Conservation (phyloP, 2,888 invertebrate genomes). For the Pherbina coryleti region DNA sequence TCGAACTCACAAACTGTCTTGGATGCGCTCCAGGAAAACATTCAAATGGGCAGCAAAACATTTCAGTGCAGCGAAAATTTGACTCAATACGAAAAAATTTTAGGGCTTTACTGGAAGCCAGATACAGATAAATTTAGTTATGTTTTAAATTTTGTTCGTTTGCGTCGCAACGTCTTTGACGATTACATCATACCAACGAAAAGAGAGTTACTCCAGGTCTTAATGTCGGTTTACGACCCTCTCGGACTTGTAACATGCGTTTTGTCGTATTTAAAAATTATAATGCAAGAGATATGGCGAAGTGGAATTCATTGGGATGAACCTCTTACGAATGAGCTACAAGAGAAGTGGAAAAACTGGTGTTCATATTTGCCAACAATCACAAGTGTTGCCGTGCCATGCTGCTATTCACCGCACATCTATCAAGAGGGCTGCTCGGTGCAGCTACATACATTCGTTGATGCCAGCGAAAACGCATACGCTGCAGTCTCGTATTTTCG, state of each 20-base stretch:
- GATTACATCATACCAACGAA: neutral
- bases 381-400: constrained; percentile 33
- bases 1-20: too few species aligned
- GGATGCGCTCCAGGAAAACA: neutral
- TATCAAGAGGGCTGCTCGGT: neutral
- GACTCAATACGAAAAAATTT: neutral
- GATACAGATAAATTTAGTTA: neutral
- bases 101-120: neutral
- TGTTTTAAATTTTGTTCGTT: neutral
- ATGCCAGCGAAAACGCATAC: neutral
- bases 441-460: neutral
- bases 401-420: constrained; percentile 38
- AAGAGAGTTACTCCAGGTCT: neutral
- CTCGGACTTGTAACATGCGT: neutral
- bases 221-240: neutral
- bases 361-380: constrained; percentile 38
- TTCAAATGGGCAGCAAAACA: neutral
- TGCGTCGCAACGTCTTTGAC: constrained; percentile 19
- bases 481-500: constrained; percentile 1
- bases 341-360: constrained; percentile 6
- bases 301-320: neutral
- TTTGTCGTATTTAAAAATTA: neutral
- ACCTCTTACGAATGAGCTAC: neutral
- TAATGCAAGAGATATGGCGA: neutral
- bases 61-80: neutral